Percentiles rank a stretch among this genome's conserved stretches.
Evolutionary conservation across 2,888 invertebrate species (phyloP).

Genomic region (Polydrusus pterygomalis): DNA sequence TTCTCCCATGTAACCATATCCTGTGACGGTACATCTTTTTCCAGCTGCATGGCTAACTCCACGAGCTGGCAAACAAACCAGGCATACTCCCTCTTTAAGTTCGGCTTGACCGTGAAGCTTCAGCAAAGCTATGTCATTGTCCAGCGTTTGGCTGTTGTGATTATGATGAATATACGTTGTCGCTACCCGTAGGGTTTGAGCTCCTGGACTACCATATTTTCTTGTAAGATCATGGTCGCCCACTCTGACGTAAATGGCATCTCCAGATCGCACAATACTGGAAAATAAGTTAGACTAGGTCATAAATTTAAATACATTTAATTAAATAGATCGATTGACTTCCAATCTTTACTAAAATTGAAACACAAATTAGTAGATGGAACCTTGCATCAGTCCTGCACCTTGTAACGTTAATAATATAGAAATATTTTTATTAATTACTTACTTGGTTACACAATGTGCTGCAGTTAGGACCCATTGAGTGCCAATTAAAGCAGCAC

Average conservation of each 20-base stretch:
- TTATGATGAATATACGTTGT: conserved; percentile 97
- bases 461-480: conserved; percentile 96
- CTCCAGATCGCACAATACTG: conserved; percentile 94
- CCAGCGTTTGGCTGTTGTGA: conserved; percentile 94
- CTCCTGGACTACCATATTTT: conserved; percentile 93
- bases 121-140: conserved; percentile 94
- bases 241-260: conserved; percentile 93
- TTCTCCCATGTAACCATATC: conserved; percentile 97
- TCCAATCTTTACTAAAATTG: too few relatives aligned
- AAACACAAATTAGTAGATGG: too few relatives aligned
- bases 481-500: conserved; percentile 93
- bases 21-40: conserved; percentile 93
- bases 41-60: conserved; percentile 93
- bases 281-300: conserved; percentile 46
- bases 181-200: conserved; percentile 91
- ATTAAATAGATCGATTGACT: too few relatives aligned
- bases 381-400: too few relatives aligned
- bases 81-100: conserved; percentile 87
- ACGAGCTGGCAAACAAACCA: conserved; percentile 91
- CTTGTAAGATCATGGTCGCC: conserved; percentile 94
- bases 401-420: not conserved
- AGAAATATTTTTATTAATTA: conserved; percentile 4
- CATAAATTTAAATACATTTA: too few relatives aligned
- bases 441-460: conserved; percentile 94
- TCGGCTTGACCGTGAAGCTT: conserved; percentile 93